Conservation (phyloP, 2,797 vertebrate genomes). For the Tragopan temminckii region DNA sequence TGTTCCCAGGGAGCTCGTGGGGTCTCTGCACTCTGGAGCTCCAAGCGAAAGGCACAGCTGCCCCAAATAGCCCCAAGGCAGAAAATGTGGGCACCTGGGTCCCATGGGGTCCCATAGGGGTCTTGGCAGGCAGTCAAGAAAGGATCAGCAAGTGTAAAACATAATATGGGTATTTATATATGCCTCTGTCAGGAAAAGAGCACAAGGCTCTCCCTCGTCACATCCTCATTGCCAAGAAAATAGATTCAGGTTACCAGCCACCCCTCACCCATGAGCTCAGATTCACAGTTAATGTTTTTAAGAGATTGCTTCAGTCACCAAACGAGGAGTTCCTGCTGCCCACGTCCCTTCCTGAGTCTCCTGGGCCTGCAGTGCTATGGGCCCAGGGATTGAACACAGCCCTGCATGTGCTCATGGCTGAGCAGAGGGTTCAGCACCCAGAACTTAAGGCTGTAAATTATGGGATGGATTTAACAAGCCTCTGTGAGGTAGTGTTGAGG, state of each 20-base stretch:
- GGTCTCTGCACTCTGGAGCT: not conserved
- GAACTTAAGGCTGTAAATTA: not conserved
- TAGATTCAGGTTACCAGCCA: not conserved
- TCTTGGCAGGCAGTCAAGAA: not conserved
- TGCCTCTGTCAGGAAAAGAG: not conserved
- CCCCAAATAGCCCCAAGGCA: not conserved
- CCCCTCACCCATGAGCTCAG: not conserved
- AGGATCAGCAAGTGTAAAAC: not conserved
- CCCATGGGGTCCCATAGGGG: not conserved
- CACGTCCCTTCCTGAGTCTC: not conserved
- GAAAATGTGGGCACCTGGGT: fast-evolving
- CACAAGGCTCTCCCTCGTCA: not conserved
- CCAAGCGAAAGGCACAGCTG: not conserved
- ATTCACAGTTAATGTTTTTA: not conserved
- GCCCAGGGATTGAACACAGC: not conserved
- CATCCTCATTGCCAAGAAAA: not conserved
- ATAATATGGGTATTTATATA: not conserved
- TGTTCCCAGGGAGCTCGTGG: not conserved
- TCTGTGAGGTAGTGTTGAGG: not conserved
- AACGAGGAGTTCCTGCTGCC: not conserved
- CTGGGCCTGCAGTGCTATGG: too few relatives aligned
- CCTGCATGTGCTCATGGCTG: not conserved
- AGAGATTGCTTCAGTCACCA: not conserved
- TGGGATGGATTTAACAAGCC: not conserved
- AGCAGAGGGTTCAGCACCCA: not conserved